Conservation (phyloP, 1,140 invertebrate species). For the Galleria mellonella region DNA sequence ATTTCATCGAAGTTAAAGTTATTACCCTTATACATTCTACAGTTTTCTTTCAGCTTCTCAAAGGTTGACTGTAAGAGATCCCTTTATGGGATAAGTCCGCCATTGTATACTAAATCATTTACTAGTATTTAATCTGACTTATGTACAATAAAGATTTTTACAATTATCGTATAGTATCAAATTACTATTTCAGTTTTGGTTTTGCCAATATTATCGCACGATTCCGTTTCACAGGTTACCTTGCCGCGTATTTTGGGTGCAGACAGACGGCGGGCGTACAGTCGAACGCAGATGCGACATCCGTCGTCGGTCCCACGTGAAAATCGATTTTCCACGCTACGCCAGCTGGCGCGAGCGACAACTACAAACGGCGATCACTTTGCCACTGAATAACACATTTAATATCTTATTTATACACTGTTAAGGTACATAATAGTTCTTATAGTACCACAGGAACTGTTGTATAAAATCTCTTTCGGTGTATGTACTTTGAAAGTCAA, state of each 20-base stretch:
- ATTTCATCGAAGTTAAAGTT: no score
- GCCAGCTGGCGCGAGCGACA: conserved; percentile 66
- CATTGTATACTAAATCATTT: no score
- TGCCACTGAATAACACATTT: conserved; percentile 6
- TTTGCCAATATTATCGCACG: background rate
- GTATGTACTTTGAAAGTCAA: conserved; percentile 70
- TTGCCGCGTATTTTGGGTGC: conserved; percentile 48
- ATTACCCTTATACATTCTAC: no score
- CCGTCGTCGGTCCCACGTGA: conserved; percentile 60
- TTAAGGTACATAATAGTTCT: conserved; percentile 23
- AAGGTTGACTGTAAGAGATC: no score
- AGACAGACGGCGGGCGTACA: conserved; percentile 38
- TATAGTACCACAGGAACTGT: background rate
- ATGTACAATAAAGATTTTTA: no score
- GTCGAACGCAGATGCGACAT: conserved; percentile 64
- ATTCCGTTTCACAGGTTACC: conserved; percentile 21
- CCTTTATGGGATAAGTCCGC: no score
- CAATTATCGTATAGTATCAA: no score
- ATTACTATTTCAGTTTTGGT: no score
- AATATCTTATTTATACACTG: conserved; percentile 8
- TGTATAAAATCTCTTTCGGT: conserved; percentile 22
- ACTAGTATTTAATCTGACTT: no score
- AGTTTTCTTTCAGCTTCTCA: no score
- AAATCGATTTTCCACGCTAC: conserved; percentile 72
- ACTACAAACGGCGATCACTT: conserved; percentile 26